Conservation (phyloP, 2,113 vertebrate genomes). For the Tiliqua scincoides region DNA sequence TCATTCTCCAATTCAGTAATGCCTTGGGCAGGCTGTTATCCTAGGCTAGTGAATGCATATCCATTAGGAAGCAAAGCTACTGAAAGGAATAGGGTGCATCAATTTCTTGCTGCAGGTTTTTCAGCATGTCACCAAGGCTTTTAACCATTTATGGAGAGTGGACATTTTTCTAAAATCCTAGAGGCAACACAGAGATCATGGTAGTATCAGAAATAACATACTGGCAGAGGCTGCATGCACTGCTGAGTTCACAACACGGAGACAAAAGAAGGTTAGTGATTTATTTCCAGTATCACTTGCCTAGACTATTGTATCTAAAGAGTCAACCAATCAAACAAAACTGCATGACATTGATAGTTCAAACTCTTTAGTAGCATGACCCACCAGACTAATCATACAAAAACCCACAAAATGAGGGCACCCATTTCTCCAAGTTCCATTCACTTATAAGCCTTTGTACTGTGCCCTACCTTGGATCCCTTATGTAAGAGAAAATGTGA, state of each 20-base stretch:
- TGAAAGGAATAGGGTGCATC: neutral
- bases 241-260: neutral
- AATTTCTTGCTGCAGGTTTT: neutral
- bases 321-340: neutral
- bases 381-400: neutral
- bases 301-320: neutral
- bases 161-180: neutral
- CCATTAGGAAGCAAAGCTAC: constrained; percentile 21
- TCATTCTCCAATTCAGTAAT: neutral
- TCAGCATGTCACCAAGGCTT: neutral
- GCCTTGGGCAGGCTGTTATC: constrained; percentile 28
- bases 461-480: neutral
- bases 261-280: neutral
- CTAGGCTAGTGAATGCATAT: neutral
- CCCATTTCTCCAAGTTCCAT: neutral
- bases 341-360: neutral
- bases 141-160: neutral
- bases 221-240: neutral
- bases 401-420: neutral
- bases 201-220: neutral
- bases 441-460: neutral
- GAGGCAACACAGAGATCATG: neutral
- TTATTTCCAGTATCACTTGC: neutral
- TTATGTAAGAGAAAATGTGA: neutral
- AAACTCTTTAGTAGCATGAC: neutral